Percentiles rank a stretch among this genome's conserved stretches.
phyloP scores from a whole-genome alignment of 2,797 vertebrate species.

The Xiphorhynchus erythropygius region DNA sequence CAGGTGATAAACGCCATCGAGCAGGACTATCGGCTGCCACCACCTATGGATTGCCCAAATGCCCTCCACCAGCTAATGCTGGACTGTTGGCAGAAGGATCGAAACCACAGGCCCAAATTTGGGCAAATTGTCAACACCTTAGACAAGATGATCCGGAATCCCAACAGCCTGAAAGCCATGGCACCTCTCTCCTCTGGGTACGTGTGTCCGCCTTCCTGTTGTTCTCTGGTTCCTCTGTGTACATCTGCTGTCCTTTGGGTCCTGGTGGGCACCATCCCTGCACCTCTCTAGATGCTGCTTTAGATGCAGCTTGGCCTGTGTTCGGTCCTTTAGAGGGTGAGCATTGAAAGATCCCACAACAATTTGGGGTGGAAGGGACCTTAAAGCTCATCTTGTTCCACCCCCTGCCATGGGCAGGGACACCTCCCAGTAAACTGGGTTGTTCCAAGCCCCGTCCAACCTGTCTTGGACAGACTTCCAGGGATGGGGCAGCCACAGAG shows the following conservation, averaged over 20 bases:
- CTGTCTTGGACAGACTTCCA: neutral
- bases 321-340: neutral
- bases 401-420: neutral
- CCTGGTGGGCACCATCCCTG: neutral
- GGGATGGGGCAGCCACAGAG: neutral
- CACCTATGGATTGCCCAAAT: constrained; percentile 96
- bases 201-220: neutral
- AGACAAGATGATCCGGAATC: constrained; percentile 99
- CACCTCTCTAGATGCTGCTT: neutral
- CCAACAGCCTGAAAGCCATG: constrained; percentile 97
- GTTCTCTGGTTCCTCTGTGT: neutral
- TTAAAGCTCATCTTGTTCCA: neutral
- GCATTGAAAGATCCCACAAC: neutral
- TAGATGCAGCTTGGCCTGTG: neutral
- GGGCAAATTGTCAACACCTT: constrained; percentile 98
- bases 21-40: constrained; percentile 95
- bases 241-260: neutral
- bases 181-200: constrained; percentile 96
- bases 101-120: constrained; percentile 96
- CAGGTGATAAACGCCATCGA: constrained; percentile 99
- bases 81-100: constrained; percentile 98
- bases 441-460: neutral
- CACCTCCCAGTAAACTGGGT: neutral
- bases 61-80: constrained; percentile 97
- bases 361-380: neutral